Base-by-base conservation (phyloP, 2,797 vertebrate species). In the Linurgus olivaceus region DNA sequence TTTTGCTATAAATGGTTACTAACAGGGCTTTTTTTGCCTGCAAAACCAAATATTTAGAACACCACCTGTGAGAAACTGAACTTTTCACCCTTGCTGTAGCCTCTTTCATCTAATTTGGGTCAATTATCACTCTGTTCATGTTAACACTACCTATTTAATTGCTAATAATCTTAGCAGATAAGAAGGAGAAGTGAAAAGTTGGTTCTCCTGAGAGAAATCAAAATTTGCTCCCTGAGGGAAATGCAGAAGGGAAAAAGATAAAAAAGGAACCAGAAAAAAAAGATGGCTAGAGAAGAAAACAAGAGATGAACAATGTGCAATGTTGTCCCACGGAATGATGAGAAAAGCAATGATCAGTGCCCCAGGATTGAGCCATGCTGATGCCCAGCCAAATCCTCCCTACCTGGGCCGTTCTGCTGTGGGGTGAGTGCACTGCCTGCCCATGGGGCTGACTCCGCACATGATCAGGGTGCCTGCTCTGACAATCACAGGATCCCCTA, bases 101-200 rank as follows among this genome's bases (percentile, higher is more conserved):
- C 50, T 67, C 52, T 82, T 90, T 78, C 40, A 59, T 76, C 47
- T 90, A 78, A 94, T 94, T 88, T 81, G 66, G 92, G 79, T 95
- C 77, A 90, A 76, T 94, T 92, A 86, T 93, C 44, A 79, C 67
- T 88, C 51, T 82, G 44, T 70, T 70, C 16, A 0, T 70, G 19
- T 79, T 84, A 88, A 72, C 5, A 8, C 71, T 86, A 78, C 74
- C 48, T 86, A 73, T 44, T 95, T 94, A 90, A 93, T 85, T 70
- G 42, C 59, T 93, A 96, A 90, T 86, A 88, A 93, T 71, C 63
- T 77, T 74, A 85, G 48, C 61, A 92, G 76, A 57, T 82, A 78
- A 67, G 63, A 81, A 83, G 33, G n/a, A 82, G 54, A 61, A 79
- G 31, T 50, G 52, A 91, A 92, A 85, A 90, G 61, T 38, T 90